A percentile compares a stretch with the other conserved stretches of the same genome.
phyloP scores from a whole-genome alignment of 1,140 invertebrate genomes.

The Rhagoletis zephyria region DNA sequence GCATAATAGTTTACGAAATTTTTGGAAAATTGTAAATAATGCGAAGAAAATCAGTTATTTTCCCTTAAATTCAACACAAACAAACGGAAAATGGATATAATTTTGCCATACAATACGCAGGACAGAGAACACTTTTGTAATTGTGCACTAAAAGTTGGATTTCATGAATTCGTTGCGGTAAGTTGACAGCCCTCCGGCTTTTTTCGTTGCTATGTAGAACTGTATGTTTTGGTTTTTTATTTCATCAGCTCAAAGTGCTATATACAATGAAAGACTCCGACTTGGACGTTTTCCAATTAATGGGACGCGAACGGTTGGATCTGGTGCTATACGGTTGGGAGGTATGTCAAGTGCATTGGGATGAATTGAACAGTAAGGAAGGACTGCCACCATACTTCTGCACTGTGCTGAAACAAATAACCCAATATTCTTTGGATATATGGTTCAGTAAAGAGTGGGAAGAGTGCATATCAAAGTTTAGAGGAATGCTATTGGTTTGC shows the following conservation, averaged over 20 bases:
- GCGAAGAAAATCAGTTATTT: constrained; percentile 6
- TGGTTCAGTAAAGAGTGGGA: constrained; percentile 68
- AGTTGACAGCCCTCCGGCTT: neutral
- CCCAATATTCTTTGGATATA: constrained; percentile 64
- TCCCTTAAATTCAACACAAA: neutral
- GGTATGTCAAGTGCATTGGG: constrained; percentile 58
- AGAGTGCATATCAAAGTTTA: constrained; percentile 59
- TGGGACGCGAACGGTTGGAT: constrained; percentile 63
- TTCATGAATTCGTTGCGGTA: constrained; percentile 55
- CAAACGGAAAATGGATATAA: constrained; percentile 53
- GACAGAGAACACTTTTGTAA: constrained; percentile 51
- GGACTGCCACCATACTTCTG: constrained; percentile 57
- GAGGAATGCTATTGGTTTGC: constrained; percentile 60
- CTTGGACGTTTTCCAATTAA: constrained; percentile 67
- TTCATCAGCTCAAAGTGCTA: constrained; percentile 61
- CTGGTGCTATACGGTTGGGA: constrained; percentile 67
- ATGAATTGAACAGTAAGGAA: constrained; percentile 55
- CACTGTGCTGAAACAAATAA: constrained; percentile 61
- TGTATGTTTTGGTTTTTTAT: neutral
- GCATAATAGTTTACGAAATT: neutral
- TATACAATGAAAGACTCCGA: constrained; percentile 61
- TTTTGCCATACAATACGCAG: constrained; percentile 52
- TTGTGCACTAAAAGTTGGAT: constrained; percentile 53
- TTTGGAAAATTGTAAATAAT: constrained; percentile 21
- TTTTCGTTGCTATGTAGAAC: neutral